Evolutionary conservation across 2,113 vertebrate species (phyloP).

Genomic region (Athene noctua): DNA sequence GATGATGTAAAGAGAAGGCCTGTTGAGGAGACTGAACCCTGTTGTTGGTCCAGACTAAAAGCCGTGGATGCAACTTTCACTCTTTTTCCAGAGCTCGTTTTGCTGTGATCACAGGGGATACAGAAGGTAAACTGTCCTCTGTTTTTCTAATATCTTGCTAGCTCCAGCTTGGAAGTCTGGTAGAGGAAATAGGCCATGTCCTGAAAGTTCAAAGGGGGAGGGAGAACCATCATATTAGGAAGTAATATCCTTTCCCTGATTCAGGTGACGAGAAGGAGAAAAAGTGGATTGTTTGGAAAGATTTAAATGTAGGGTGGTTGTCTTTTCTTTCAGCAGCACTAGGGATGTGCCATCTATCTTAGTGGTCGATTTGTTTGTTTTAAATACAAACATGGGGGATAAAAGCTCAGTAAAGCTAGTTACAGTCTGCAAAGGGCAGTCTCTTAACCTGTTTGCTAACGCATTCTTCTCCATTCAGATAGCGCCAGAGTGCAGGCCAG

Average conservation of each 20-base stretch:
- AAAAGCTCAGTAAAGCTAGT: background rate
- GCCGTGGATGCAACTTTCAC: background rate
- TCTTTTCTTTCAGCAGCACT: background rate
- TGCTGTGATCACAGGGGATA: background rate
- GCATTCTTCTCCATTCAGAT: too few relatives aligned
- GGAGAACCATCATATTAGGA: background rate
- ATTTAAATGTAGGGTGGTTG: background rate
- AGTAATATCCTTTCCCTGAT: background rate
- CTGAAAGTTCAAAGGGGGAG: background rate
- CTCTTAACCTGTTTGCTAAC: background rate
- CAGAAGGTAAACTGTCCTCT: background rate
- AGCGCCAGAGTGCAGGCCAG: too few relatives aligned
- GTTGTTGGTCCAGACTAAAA: background rate
- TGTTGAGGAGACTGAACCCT: background rate
- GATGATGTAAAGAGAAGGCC: background rate
- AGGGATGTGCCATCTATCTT: background rate
- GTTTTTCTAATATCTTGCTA: background rate
- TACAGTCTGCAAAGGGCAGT: background rate
- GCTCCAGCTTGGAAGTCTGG: background rate
- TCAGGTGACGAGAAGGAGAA: background rate
- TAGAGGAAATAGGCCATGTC: background rate
- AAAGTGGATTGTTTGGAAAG: background rate
- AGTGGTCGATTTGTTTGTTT: background rate
- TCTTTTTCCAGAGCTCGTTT: background rate
- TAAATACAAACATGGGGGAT: fast-evolving